Conservation (phyloP, 2,113 vertebrate species). For the Chroicocephalus ridibundus region DNA sequence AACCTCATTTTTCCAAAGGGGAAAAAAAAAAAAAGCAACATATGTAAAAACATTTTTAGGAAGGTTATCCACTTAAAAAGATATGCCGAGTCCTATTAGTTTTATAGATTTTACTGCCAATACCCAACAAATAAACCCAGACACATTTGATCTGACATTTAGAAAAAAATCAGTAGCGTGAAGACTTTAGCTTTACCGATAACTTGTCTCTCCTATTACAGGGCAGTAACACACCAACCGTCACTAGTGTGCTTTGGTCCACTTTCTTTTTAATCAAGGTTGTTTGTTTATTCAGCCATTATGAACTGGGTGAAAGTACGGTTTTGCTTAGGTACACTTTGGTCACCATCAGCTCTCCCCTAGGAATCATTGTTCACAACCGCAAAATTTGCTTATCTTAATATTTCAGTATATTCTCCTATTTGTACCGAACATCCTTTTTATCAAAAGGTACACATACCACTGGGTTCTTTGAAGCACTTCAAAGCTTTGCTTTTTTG, state of each 20-base stretch:
- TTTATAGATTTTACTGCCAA: too few species aligned
- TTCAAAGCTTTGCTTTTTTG: constrained; percentile 40
- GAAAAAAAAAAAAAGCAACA: neutral
- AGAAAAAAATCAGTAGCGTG: neutral
- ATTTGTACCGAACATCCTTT: constrained; percentile 60
- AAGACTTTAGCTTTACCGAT: neutral
- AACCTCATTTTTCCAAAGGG: neutral
- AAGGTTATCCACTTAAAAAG: neutral
- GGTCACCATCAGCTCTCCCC: constrained; percentile 25
- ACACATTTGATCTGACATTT: neutral
- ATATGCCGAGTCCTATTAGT: neutral
- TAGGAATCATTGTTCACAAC: constrained; percentile 43
- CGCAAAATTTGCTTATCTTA: constrained; percentile 55
- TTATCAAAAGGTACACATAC: constrained; percentile 57
- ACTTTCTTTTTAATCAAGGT: constrained; percentile 14
- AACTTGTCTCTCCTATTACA: neutral
- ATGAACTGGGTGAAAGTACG: neutral
- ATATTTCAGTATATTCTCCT: constrained; percentile 58
- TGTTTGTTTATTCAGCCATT: constrained; percentile 49
- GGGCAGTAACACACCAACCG: neutral
- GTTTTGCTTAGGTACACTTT: constrained; percentile 30
- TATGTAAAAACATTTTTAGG: neutral
- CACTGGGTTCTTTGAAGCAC: constrained; percentile 54
- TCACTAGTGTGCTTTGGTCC: neutral
- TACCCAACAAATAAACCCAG: neutral